Conservation (phyloP, 2,113 vertebrate species). For the Aegithalos caudatus region DNA sequence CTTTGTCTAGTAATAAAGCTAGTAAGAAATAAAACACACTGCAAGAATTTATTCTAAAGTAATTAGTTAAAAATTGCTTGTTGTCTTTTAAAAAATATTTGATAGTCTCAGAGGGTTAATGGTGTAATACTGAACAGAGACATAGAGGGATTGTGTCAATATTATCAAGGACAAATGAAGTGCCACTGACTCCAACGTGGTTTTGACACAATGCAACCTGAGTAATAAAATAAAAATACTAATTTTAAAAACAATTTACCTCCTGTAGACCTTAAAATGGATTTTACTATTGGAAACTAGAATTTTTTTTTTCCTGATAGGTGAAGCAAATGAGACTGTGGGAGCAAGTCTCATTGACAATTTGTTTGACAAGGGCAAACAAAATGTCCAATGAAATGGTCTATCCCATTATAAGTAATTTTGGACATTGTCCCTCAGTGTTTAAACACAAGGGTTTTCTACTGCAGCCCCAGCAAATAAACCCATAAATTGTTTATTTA, state of each 20-base stretch:
- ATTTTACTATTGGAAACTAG: constrained; percentile 63
- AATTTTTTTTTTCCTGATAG: constrained; percentile 47
- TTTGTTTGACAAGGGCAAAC: constrained; percentile 11
- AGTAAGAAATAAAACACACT: neutral
- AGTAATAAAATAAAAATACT: constrained; percentile 72
- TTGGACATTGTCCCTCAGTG: neutral
- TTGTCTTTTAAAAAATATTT: constrained; percentile 42
- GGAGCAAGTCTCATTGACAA: too few relatives aligned
- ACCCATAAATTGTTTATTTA: neutral
- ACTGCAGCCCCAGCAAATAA: neutral
- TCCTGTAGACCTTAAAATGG: constrained; percentile 71
- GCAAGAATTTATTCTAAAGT: neutral
- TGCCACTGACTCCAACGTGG: constrained; percentile 2
- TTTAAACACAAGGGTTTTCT: constrained; percentile 3
- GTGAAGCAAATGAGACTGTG: constrained; percentile 15
- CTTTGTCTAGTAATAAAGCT: neutral
- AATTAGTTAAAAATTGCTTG: neutral
- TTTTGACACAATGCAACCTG: constrained; percentile 58
- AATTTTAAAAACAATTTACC: constrained; percentile 74
- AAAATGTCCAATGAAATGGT: neutral
- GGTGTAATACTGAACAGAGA: constrained; percentile 15
- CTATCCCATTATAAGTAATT: neutral
- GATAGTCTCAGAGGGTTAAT: constrained; percentile 41
- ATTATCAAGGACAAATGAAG: constrained; percentile 57
- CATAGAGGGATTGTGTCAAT: constrained; percentile 42